Conservation (phyloP, 2,113 vertebrate genomes). For the Panthera tigris region DNA sequence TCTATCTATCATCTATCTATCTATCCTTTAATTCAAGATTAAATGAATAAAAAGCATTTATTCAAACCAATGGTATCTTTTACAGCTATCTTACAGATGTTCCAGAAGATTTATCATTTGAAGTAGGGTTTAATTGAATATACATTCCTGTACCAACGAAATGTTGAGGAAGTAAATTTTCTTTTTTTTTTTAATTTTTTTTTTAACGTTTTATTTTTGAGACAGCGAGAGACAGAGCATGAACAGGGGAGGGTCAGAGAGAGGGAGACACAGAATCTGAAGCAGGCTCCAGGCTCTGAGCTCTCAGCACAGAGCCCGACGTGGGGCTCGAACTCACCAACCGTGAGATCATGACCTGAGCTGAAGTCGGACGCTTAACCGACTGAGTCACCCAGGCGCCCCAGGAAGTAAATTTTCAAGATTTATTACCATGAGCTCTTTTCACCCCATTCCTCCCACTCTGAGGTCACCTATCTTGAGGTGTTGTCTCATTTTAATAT, state of each 20-base stretch:
- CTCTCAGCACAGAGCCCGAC: no score
- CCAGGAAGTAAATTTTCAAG: constrained; percentile 5
- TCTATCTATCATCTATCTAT: no score
- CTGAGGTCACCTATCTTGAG: background rate
- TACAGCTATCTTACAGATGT: background rate
- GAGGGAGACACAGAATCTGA: no score
- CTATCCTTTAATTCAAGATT: background rate
- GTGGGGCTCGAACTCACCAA: no score
- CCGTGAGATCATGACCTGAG: no score
- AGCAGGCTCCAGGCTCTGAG: no score
- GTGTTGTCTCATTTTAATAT: background rate
- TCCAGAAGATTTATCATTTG: background rate
- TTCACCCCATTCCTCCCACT: background rate
- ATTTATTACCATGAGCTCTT: background rate
- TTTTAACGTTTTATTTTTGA: no score
- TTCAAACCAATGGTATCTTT: background rate
- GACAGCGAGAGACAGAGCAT: no score
- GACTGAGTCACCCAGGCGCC: no score
- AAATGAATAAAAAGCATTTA: background rate
- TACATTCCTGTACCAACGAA: background rate
- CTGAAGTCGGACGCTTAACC: no score
- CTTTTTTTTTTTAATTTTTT: no score
- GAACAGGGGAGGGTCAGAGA: no score
- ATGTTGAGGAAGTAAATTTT: constrained; percentile 15
- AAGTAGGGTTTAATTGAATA: background rate